A percentile compares a stretch with the other conserved stretches of the same genome.
phyloP scores from a whole-genome alignment of 2,113 vertebrate species.

The Alligator sinensis region DNA sequence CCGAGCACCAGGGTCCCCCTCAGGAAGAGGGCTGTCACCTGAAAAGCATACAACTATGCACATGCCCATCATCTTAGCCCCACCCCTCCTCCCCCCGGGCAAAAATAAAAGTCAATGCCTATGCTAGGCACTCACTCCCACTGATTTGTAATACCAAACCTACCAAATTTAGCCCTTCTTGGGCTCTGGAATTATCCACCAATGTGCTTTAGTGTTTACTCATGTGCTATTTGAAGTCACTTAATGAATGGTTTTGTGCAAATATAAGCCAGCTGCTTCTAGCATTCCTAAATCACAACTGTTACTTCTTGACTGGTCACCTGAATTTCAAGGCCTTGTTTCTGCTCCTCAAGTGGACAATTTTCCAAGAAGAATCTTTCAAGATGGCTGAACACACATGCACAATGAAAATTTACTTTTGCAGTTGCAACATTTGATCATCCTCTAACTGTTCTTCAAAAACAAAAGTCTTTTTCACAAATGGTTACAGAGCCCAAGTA shows the following conservation, averaged over 20 bases:
- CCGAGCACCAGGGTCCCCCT: too few relatives aligned
- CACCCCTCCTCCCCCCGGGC: too few relatives aligned
- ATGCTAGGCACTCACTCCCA: not conserved
- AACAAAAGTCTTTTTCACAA: not conserved
- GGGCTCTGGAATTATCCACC: not conserved
- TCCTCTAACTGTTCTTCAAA: not conserved
- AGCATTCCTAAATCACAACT: not conserved
- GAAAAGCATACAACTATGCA: too few relatives aligned
- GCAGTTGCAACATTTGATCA: not conserved
- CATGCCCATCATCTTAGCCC: too few relatives aligned
- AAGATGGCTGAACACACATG: not conserved
- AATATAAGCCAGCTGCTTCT: not conserved
- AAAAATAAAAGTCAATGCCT: too few relatives aligned
- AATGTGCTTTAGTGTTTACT: not conserved
- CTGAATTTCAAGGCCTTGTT: not conserved
- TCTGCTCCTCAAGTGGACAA: not conserved
- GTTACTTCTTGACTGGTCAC: fast-evolving
- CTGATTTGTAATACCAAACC: not conserved
- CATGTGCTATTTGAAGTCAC: not conserved
- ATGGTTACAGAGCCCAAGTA: not conserved
- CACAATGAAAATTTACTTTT: not conserved
- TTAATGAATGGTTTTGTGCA: not conserved
- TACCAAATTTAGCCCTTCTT: not conserved
- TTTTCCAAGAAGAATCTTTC: not conserved
- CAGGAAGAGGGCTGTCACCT: too few relatives aligned